These are phyloP conservation scores for Aricia agestis DNA, from an alignment of 1,140 invertebrate genomes.

Conservation along the genomic window DNA sequence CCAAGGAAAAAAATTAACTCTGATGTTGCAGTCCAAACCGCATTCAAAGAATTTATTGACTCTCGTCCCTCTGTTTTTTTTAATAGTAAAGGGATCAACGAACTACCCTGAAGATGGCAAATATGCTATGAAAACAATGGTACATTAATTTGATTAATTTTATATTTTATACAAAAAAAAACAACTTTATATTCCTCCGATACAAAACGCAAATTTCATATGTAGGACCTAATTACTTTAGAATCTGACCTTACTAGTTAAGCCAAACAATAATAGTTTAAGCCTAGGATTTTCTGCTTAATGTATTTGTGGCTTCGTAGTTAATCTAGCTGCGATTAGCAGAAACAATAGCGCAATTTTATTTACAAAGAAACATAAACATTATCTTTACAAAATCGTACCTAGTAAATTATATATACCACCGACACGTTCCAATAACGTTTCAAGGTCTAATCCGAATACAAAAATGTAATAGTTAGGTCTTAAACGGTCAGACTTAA, in stretches of 20 bases:
- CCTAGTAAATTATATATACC: not conserved
- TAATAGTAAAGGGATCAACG: no score
- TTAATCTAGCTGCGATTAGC: no score
- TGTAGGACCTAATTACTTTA: not conserved
- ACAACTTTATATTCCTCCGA: no score
- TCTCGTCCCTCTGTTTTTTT: no score
- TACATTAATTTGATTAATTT: no score
- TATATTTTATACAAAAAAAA: no score
- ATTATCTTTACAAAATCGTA: not conserved
- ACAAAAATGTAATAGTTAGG: not conserved
- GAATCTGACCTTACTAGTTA: not conserved
- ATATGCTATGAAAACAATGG: no score
- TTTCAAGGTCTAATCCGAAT: not conserved
- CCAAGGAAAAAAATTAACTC: no score
- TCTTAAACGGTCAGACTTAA: not conserved
- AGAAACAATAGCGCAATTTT: not conserved
- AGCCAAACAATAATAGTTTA: not conserved
- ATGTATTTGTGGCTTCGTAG: not conserved
- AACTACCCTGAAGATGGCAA: no score
- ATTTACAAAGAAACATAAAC: conserved; percentile 3
- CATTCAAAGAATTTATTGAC: no score
- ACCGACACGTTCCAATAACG: not conserved
- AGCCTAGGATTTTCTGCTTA: not conserved
- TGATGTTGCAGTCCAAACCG: no score
- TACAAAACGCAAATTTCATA: no score